A percentile compares a stretch with the other conserved stretches of the same genome.
phyloP scores from a whole-genome alignment of 2,888 invertebrate species.

The Neoascia interrupta region DNA sequence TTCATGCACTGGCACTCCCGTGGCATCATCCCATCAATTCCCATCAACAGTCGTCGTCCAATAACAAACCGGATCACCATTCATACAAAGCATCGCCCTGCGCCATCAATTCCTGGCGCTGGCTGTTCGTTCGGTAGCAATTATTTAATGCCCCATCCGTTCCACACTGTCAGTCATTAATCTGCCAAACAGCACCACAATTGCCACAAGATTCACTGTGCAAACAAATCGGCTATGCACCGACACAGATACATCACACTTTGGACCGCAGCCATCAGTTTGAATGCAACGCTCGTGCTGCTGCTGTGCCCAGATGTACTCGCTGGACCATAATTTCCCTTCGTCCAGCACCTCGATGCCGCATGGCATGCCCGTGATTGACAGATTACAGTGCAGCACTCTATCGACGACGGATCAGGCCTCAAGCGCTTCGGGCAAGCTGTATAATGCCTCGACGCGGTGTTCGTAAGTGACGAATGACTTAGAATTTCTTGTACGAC shows the following conservation, averaged over 20 bases:
- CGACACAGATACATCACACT: conserved; percentile 37
- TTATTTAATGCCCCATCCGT: conserved; percentile 69
- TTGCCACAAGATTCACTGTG: conserved; percentile 65
- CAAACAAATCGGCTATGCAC: conserved; percentile 54
- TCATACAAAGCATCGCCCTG: conserved; percentile 34
- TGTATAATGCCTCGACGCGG: not conserved
- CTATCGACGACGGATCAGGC: conserved; percentile 51
- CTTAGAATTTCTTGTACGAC: conserved; percentile 60
- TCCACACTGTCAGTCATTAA: conserved; percentile 67
- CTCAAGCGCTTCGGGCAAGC: conserved; percentile 5
- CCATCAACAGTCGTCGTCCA: conserved; percentile 59
- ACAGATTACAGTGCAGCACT: conserved; percentile 65
- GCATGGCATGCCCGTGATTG: conserved; percentile 51
- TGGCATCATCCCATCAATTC: conserved; percentile 53
- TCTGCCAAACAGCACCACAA: conserved; percentile 69
- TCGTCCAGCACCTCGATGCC: conserved; percentile 33
- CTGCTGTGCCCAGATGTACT: not conserved
- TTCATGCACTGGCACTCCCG: not conserved
- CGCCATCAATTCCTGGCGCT: conserved; percentile 36
- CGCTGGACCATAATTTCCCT: conserved; percentile 60
- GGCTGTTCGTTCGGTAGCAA: conserved; percentile 59
- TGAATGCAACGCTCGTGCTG: conserved; percentile 27
- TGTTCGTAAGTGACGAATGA: conserved; percentile 56
- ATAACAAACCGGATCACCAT: conserved; percentile 65
- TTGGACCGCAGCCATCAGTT: not conserved